These are phyloP conservation scores for Melanostigma gelatinosum DNA, from an alignment of 2,113 vertebrate genomes.

Conservation along the genomic window DNA sequence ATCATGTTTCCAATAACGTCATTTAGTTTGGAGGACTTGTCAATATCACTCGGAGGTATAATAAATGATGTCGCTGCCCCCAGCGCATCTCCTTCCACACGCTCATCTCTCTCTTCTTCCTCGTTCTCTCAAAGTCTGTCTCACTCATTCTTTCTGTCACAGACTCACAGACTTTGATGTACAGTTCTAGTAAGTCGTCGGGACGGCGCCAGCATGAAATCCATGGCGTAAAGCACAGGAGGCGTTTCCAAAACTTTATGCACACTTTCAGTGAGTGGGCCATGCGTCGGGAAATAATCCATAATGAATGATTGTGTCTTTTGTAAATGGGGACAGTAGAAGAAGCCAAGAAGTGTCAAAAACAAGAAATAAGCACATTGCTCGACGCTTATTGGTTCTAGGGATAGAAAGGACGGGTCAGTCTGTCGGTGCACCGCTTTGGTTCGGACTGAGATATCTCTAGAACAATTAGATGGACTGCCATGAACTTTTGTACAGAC, in stretches of 20 bases:
- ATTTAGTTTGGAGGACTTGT: constrained; percentile 28
- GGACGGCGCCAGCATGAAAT: constrained; percentile 38
- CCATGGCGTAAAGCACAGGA: constrained; percentile 15
- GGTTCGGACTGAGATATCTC: neutral
- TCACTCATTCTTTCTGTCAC: constrained; percentile 26
- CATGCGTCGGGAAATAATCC: constrained; percentile 44
- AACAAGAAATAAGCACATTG: constrained; percentile 26
- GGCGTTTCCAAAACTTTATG: constrained; percentile 34
- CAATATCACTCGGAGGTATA: constrained; percentile 33
- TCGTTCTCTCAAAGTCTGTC: constrained; percentile 22
- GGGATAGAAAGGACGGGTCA: neutral
- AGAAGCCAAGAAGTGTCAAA: constrained; percentile 28
- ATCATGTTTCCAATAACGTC: constrained; percentile 30
- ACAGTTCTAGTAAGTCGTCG: constrained; percentile 39
- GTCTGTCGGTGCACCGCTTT: neutral
- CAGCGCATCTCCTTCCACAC: neutral
- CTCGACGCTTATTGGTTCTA: neutral
- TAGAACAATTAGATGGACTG: neutral
- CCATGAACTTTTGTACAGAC: neutral
- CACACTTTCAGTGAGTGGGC: constrained; percentile 21
- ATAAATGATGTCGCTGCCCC: constrained; percentile 19
- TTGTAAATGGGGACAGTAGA: constrained; percentile 37
- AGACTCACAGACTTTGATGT: constrained; percentile 50
- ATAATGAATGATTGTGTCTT: constrained; percentile 57
- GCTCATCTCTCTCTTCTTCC: constrained; percentile 11